A percentile compares a stretch with the other conserved stretches of the same genome.
Evolutionary conservation across 53 echinoderm and acorn worm genomes (phyloP).

Genomic region (Patiria pectinifera): DNA sequence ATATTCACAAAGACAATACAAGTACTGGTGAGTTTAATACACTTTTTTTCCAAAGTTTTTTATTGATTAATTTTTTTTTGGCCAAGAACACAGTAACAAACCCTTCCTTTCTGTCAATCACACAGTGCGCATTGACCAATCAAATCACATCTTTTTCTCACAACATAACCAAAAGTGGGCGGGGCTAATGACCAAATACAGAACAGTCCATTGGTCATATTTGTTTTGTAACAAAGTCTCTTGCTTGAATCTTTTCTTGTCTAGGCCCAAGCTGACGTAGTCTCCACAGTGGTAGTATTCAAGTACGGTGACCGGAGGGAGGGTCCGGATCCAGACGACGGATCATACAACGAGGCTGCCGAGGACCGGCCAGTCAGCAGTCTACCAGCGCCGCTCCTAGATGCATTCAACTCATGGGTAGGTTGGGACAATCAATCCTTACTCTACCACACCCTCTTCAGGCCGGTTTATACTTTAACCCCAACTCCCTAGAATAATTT

Average conservation of each 20-base stretch:
- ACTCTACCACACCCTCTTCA: background rate
- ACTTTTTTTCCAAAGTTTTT: background rate
- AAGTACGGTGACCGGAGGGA: conserved; percentile 85
- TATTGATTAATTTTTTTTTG: too few species aligned
- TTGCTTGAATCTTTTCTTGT: background rate
- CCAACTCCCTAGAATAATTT: too few species aligned
- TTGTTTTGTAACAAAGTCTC: background rate
- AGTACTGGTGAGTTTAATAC: conserved; percentile 81
- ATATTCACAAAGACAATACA: conserved; percentile 83
- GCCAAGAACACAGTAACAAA: too few species aligned
- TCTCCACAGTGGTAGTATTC: conserved; percentile 94
- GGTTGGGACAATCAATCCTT: background rate
- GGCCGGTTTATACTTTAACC: background rate
- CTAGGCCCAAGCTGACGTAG: conserved; percentile 89
- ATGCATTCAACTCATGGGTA: conserved; percentile 93
- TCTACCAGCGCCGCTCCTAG: conserved; percentile 69
- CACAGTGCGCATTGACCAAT: too few species aligned
- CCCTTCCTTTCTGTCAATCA: too few species aligned
- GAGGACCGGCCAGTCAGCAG: conserved; percentile 39
- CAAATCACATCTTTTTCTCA: too few species aligned
- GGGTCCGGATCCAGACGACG: conserved; percentile 70
- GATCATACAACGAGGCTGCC: conserved; percentile 62
- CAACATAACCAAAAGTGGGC: too few species aligned
- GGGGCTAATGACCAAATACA: too few species aligned
- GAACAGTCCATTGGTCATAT: too few species aligned